Evolutionary conservation across 2,888 invertebrate genomes (phyloP).

Genomic region (Campoplex nolae): DNA sequence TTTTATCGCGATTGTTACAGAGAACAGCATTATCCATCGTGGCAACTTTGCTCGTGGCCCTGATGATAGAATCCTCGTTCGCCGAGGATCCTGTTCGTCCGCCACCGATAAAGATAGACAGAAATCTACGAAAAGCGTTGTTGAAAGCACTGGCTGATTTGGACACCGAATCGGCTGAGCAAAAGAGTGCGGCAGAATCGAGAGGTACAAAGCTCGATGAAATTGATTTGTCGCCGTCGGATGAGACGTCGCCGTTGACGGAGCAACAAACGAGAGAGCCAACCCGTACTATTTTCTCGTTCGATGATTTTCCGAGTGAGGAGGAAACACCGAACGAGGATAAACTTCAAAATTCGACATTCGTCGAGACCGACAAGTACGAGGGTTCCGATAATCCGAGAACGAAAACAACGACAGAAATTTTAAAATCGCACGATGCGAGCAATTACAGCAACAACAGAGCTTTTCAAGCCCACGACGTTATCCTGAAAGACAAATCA

Average conservation of each 20-base stretch:
- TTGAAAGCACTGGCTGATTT: slow-evolving; percentile 91
- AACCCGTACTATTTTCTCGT: slow-evolving; percentile 72
- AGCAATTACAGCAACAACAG: slow-evolving; percentile 73
- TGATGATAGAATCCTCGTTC: slow-evolving; percentile 64
- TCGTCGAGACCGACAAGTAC: slow-evolving; percentile 78
- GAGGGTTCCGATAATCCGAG: slow-evolving; percentile 64
- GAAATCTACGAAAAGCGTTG: slow-evolving; percentile 90
- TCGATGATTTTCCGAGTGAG: slow-evolving; percentile 79
- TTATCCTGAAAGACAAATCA: slow-evolving; percentile 71
- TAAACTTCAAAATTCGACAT: slow-evolving; percentile 82
- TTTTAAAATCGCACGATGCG: slow-evolving; percentile 14
- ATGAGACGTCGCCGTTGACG: neutral
- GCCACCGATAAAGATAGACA: slow-evolving; percentile 89
- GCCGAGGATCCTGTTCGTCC: slow-evolving; percentile 78
- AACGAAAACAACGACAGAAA: slow-evolving; percentile 41
- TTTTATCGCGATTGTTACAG: slow-evolving; percentile 68
- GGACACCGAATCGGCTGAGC: slow-evolving; percentile 87
- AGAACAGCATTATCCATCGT: slow-evolving; percentile 72
- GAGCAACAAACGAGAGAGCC: slow-evolving; percentile 53
- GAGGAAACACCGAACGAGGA: slow-evolving; percentile 79
- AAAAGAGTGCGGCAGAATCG: slow-evolving; percentile 72
- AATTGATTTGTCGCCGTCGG: slow-evolving; percentile 19
- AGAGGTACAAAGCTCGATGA: slow-evolving; percentile 16
- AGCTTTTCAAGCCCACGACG: slow-evolving; percentile 71
- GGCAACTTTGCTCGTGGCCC: slow-evolving; percentile 66